Evolutionary conservation across 2,888 invertebrate species (phyloP), one percentile per base, ranked within the genome.

Genomic region (Eurytoma californica): DNA sequence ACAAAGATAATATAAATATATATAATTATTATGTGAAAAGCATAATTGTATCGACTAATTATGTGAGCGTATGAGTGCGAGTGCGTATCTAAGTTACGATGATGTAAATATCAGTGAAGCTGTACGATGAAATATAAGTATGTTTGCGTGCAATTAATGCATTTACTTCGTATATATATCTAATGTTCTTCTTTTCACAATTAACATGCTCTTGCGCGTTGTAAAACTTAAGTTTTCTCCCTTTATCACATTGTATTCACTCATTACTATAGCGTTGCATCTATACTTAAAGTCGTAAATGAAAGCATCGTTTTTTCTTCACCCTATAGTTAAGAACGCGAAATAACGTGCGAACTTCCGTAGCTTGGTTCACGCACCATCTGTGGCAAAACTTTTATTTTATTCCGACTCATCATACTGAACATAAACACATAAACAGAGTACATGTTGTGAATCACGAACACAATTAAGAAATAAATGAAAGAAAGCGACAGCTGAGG

Each of bases 91-190:
- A 57, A 72, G 49, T 73, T 73, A 60, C 39, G 39, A 73, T 57
- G 82, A 74, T 86, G 85, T 86, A 86, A 83, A 86, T 86, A 86
- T 83, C 84, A 83, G 84, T 80, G 82, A 86, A 39, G 82, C 83
- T 84, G 72, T 73, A 73, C 63, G 73, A 84, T 80, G 77, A 72
- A 80, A 69, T 72, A 80, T 80, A 70, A 81, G 84, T 82, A 75
- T 81, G 84, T 75, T 82, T 82, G 84, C 39, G 82, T 73, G 73
- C 47, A 76, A 39, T 68, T 72, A 70, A 78, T 77, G 77, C 73
- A 79, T 79, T 81, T 79, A 76, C 68, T 79, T 81, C 47, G 39
- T 79, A 66, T 63, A 24, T 18, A 30, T 14, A 51, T 61, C 39
- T 18, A 57, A 47, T 65, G 58, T 76, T 81, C 63, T n/a, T 75